These are phyloP conservation scores for Cydia amplana DNA, from an alignment of 1,140 invertebrate genomes.

Conservation along the genomic window DNA sequence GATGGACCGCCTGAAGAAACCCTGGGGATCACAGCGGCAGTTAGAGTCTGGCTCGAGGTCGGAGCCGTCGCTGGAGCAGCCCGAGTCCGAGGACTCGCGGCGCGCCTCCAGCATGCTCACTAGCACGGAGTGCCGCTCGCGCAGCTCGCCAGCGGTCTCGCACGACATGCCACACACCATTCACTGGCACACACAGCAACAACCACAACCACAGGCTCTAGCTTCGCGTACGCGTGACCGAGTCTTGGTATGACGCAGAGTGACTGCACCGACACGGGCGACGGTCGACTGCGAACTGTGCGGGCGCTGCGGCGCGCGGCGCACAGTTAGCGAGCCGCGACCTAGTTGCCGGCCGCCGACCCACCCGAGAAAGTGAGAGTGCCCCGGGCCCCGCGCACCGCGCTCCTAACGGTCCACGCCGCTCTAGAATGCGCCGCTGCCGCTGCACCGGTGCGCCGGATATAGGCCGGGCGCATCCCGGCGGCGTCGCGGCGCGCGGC, in stretches of 20 bases:
- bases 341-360: slow-evolving; percentile 84
- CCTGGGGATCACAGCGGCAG: slow-evolving; percentile 86
- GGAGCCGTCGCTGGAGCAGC: slow-evolving; percentile 82
- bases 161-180: slow-evolving; percentile 71
- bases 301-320: slow-evolving; percentile 74
- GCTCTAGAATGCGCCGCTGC: slow-evolving; percentile 77
- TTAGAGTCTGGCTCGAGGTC: slow-evolving; percentile 72
- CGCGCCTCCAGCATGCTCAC: slow-evolving; percentile 80
- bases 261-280: slow-evolving; percentile 65
- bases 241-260: slow-evolving; percentile 38
- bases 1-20: slow-evolving; percentile 93
- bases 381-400: slow-evolving; percentile 55
- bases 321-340: slow-evolving; percentile 81
- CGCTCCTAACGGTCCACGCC: slow-evolving; percentile 74
- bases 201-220: slow-evolving; percentile 53
- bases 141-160: slow-evolving; percentile 60
- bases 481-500: slow-evolving; percentile 70
- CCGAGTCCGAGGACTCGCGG: slow-evolving; percentile 78
- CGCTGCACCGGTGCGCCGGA: slow-evolving; percentile 77
- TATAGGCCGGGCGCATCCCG: slow-evolving; percentile 77
- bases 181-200: slow-evolving; percentile 64
- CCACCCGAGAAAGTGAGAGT: slow-evolving; percentile 84
- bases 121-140: slow-evolving; percentile 76
- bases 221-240: slow-evolving; percentile 36
- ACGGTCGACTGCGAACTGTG: slow-evolving; percentile 72